phyloP scores from a whole-genome alignment of 2,888 invertebrate species.

The Hedya salicella region DNA sequence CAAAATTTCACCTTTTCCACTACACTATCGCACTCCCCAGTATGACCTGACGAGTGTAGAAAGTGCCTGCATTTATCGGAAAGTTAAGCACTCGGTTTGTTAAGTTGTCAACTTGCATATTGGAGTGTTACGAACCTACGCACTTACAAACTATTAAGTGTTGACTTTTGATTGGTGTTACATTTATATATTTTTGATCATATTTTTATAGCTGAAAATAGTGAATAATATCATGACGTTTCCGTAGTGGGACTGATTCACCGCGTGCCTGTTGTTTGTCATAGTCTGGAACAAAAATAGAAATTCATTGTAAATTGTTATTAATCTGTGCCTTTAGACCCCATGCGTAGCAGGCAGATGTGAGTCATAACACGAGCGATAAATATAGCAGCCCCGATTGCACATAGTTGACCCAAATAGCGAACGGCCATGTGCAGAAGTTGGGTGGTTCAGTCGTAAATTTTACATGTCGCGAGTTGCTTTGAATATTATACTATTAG shows the following conservation, averaged over 20 bases:
- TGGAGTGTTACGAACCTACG: slow-evolving; percentile 20
- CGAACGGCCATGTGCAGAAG: slow-evolving; percentile 5
- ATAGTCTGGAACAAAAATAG: slow-evolving; percentile 40
- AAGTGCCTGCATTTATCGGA: slow-evolving; percentile 57
- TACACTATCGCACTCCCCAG: slow-evolving; percentile 69
- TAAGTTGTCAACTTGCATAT: slow-evolving; percentile 22
- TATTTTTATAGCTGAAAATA: background rate
- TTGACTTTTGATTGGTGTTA: background rate
- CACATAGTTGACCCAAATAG: slow-evolving; percentile 31
- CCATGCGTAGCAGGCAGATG: slow-evolving; percentile 41
- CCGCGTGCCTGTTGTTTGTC: slow-evolving; percentile 31
- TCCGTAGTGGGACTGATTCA: slow-evolving; percentile 26
- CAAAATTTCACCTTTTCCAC: slow-evolving; percentile 84
- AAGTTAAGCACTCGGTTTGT: slow-evolving; percentile 28
- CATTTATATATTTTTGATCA: background rate
- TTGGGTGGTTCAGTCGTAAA: slow-evolving; percentile 25
- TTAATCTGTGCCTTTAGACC: slow-evolving; percentile 35
- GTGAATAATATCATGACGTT: slow-evolving; percentile 25
- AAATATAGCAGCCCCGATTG: slow-evolving; percentile 29
- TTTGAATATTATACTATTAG: slow-evolving; percentile 56
- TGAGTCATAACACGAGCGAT: slow-evolving; percentile 35
- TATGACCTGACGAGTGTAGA: slow-evolving; percentile 73
- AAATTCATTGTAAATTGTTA: slow-evolving; percentile 33
- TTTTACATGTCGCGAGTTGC: slow-evolving; percentile 23
- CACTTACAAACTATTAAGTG: slow-evolving; percentile 14